A percentile compares a stretch with the other conserved stretches of the same genome.
Evolutionary conservation across 1,140 invertebrate genomes (phyloP).

Genomic region (Platyura marginata): DNA sequence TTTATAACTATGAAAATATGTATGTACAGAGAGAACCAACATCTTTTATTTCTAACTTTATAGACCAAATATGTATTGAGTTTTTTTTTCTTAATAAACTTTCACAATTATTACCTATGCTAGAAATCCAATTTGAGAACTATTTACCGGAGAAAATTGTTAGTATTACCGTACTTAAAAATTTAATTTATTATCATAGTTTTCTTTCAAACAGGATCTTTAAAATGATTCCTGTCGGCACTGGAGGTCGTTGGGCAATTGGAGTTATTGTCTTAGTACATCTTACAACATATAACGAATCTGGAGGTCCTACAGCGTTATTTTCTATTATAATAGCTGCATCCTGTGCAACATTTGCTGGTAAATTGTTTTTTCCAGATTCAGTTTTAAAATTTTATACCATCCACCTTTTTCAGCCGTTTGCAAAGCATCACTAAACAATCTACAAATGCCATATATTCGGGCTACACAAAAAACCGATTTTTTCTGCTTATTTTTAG

Average conservation of each 20-base stretch:
- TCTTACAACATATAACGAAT: constrained; percentile 21
- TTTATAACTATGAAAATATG: too few species aligned
- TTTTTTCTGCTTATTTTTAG: constrained; percentile 28
- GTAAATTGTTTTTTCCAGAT: constrained; percentile 7
- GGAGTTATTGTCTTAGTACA: constrained; percentile 16
- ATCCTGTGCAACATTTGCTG: constrained; percentile 15
- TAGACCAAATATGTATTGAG: too few species aligned
- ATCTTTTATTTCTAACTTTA: too few species aligned
- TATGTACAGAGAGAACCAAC: too few species aligned
- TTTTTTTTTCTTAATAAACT: too few species aligned
- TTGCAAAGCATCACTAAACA: constrained; percentile 17
- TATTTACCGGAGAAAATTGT: too few species aligned
- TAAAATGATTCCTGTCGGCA: not conserved
- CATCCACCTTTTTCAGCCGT: constrained; percentile 7
- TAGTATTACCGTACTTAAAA: too few species aligned
- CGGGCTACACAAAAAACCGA: constrained; percentile 23
- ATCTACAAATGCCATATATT: constrained; percentile 21
- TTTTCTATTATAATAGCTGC: constrained; percentile 16
- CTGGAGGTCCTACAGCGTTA: constrained; percentile 12
- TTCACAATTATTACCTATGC: too few species aligned
- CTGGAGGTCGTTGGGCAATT: constrained; percentile 17
- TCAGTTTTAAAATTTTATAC: not conserved
- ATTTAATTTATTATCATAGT: too few species aligned
- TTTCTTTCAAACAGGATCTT: too few species aligned
- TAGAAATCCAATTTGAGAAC: too few species aligned